Evolutionary conservation across 2,797 vertebrate genomes (phyloP).

Genomic region (Etheostoma nigrum): DNA sequence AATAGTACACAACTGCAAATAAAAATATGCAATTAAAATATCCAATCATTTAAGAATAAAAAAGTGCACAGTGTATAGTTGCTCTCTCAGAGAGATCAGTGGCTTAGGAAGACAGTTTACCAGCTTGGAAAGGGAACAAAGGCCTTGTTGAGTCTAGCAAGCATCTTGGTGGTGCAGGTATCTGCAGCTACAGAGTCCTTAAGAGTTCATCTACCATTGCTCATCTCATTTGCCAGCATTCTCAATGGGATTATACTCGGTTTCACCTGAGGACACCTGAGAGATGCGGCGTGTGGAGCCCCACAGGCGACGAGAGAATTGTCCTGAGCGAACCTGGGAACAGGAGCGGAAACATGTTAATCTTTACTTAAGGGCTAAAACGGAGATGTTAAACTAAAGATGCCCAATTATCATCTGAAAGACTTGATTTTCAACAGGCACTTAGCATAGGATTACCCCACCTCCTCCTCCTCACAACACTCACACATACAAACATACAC

Average conservation of each 20-base stretch:
- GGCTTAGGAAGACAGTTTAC: slow-evolving; percentile 51
- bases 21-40: slow-evolving; percentile 62
- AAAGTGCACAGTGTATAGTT: slow-evolving; percentile 83
- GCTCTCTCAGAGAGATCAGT: slow-evolving; percentile 75
- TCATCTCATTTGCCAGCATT: slow-evolving; percentile 75
- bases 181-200: slow-evolving; percentile 11
- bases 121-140: slow-evolving; percentile 49
- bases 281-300: slow-evolving; percentile 92
- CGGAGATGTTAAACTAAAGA: slow-evolving; percentile 28
- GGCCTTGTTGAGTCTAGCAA: slow-evolving; percentile 23
- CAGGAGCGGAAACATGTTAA: slow-evolving; percentile 34
- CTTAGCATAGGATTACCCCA: slow-evolving; percentile 57
- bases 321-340: slow-evolving; percentile 90
- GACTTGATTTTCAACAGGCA: slow-evolving; percentile 35
- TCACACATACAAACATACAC: slow-evolving; percentile 30
- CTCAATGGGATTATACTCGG: slow-evolving; percentile 90
- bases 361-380: slow-evolving; percentile 42
- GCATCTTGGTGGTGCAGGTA: background rate
- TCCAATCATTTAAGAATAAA: slow-evolving; percentile 58
- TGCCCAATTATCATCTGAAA: slow-evolving; percentile 67
- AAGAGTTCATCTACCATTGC: slow-evolving; percentile 9
- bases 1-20: slow-evolving; percentile 66
- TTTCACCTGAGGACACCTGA: slow-evolving; percentile 94
- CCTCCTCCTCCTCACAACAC: background rate
- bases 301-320: slow-evolving; percentile 92